phyloP scores from a whole-genome alignment of 2,888 invertebrate species.

The Aspidiotus destructor region DNA sequence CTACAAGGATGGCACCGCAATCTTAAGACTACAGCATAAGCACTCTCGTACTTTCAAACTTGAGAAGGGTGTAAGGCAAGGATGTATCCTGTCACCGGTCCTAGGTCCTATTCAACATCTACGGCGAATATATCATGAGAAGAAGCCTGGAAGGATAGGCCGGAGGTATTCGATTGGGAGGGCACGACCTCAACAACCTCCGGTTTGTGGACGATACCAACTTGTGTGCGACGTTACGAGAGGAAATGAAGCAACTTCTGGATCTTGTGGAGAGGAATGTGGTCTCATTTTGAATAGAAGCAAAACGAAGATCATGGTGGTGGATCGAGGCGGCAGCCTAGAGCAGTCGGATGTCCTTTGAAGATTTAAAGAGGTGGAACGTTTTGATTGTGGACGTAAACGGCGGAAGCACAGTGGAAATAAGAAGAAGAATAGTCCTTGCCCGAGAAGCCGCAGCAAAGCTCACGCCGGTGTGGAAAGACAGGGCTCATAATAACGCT shows the following conservation, averaged over 20 bases:
- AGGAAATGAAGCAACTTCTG: not conserved
- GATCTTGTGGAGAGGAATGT: not conserved
- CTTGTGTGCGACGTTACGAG: not conserved
- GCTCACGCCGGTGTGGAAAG: too few relatives aligned
- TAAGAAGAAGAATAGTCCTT: not conserved
- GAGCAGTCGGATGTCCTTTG: not conserved
- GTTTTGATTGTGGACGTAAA: not conserved
- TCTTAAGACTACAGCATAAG: not conserved
- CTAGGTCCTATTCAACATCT: too few relatives aligned
- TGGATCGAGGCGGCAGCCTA: not conserved
- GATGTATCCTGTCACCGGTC: too few relatives aligned
- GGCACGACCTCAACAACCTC: not conserved
- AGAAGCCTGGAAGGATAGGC: not conserved
- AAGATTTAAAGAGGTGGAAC: not conserved
- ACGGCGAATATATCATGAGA: too few relatives aligned
- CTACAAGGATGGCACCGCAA: not conserved
- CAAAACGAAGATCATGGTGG: too few relatives aligned
- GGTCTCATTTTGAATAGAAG: not conserved
- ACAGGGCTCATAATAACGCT: not conserved
- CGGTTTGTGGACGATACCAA: not conserved
- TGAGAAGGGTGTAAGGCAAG: too few relatives aligned
- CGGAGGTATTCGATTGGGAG: not conserved
- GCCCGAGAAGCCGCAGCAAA: slow-evolving; percentile 1
- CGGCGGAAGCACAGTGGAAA: not conserved
- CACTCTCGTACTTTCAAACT: not conserved